These are phyloP conservation scores for Muntiacus reevesi DNA, from an alignment of 2,113 vertebrate species.

Conservation along the genomic window DNA sequence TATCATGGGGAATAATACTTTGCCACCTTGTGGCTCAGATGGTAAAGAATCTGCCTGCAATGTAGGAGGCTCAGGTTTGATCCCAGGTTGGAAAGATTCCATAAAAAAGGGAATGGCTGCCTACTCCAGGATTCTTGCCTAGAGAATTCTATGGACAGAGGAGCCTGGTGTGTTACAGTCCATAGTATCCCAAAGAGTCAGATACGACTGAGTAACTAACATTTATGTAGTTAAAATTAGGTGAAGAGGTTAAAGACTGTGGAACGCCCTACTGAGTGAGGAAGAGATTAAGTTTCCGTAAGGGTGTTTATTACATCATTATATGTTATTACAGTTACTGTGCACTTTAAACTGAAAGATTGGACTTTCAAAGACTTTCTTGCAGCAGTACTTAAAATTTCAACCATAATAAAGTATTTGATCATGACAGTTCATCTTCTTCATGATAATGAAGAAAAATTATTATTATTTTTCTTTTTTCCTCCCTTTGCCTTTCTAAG, in stretches of 20 bases:
- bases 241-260: conserved; percentile 20
- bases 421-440: not conserved
- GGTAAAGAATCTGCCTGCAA: not conserved
- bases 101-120: not conserved
- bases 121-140: not conserved
- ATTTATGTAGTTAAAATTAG: not conserved
- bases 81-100: not conserved
- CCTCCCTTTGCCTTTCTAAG: not conserved
- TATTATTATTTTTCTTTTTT: not conserved
- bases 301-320: not conserved
- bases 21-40: not conserved
- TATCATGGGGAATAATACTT: not conserved
- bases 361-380: conserved; percentile 1
- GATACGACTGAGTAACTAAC: not conserved
- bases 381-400: conserved; percentile 2
- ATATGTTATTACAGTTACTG: not conserved
- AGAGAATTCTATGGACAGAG: not conserved
- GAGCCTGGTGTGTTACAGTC: not conserved
- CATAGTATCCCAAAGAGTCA: not conserved
- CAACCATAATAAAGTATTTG: conserved; percentile 2
- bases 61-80: not conserved
- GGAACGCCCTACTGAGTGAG: not conserved
- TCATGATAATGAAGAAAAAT: not conserved
- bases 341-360: not conserved
- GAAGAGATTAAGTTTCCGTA: not conserved